A percentile compares a stretch with the other conserved stretches of the same genome.
Evolutionary conservation across 2,888 invertebrate genomes (phyloP).

Genomic region (Geotrupes spiniger): DNA sequence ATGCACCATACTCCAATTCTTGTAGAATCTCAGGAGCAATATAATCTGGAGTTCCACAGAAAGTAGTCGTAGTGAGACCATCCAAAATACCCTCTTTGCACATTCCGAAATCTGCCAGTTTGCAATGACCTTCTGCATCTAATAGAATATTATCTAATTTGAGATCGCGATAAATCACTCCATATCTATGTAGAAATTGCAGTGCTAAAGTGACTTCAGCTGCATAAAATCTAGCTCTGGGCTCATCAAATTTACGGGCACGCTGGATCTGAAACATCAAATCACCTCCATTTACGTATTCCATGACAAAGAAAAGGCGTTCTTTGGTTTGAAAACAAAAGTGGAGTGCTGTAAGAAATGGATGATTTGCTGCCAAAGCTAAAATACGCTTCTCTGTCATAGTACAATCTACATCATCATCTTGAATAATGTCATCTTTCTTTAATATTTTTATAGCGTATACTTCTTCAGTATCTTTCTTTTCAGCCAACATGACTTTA

Average conservation of each 20-base stretch:
- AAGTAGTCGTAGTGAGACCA: constrained; percentile 89
- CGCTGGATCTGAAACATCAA: constrained; percentile 99
- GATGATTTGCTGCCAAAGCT: constrained; percentile 95
- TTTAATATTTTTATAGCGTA: constrained; percentile 88
- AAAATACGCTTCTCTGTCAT: constrained; percentile 98
- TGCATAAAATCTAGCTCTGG: constrained; percentile 93
- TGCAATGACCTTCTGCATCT: constrained; percentile 93
- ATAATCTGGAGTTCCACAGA: constrained; percentile 99
- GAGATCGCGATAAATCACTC: constrained; percentile 97
- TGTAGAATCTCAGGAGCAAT: constrained; percentile 83
- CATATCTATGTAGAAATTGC: constrained; percentile 88
- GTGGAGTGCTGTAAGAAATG: constrained; percentile 95
- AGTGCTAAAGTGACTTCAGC: constrained; percentile 97
- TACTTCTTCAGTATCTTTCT: constrained; percentile 88
- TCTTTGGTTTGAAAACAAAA: constrained; percentile 95
- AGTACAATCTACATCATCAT: constrained; percentile 99
- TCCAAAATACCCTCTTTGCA: constrained; percentile 94
- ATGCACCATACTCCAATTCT: constrained; percentile 72
- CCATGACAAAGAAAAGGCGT: constrained; percentile 96
- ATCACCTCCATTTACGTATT: constrained; percentile 98
- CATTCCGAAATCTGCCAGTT: constrained; percentile 96
- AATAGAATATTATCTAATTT: constrained; percentile 98
- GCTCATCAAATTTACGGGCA: constrained; percentile 96
- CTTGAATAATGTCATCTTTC: constrained; percentile 97
- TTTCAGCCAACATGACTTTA: constrained; percentile 97